These are phyloP conservation scores for Tychaedon coryphoeus DNA, from an alignment of 2,113 vertebrate genomes.

Conservation along the genomic window DNA sequence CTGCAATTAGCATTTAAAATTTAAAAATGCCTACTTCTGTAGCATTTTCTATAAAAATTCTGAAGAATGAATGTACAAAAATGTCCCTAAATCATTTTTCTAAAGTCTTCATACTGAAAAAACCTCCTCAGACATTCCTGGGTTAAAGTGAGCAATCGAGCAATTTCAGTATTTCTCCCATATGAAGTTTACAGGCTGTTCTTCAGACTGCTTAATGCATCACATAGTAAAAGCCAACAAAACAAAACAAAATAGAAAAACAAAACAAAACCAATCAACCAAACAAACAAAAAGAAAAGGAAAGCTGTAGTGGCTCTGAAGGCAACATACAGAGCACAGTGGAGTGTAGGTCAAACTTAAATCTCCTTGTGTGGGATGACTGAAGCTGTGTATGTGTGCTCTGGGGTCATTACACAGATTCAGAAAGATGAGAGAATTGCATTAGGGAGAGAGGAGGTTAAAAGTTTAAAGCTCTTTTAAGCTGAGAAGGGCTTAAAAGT, in stretches of 20 bases:
- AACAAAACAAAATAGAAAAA: background rate
- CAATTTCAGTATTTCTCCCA: background rate
- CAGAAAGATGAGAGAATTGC: background rate
- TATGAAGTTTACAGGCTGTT: background rate
- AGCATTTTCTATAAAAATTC: background rate
- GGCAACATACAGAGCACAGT: background rate
- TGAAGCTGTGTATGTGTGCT: background rate
- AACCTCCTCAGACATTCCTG: background rate
- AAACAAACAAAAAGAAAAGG: background rate
- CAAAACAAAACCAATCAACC: background rate
- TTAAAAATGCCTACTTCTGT: background rate
- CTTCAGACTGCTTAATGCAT: background rate
- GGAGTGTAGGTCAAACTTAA: background rate
- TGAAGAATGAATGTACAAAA: background rate
- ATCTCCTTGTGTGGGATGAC: background rate
- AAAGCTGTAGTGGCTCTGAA: background rate
- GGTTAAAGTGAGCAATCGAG: background rate
- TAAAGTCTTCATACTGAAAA: background rate
- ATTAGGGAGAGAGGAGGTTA: background rate
- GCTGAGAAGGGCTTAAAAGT: background rate
- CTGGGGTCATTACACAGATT: rapidly evolving
- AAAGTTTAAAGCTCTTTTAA: background rate
- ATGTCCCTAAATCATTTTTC: background rate
- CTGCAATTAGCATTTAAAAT: background rate
- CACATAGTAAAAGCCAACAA: background rate